Evolutionary conservation across 2,888 invertebrate species (phyloP).

Genomic region (Tipula vernalis): DNA sequence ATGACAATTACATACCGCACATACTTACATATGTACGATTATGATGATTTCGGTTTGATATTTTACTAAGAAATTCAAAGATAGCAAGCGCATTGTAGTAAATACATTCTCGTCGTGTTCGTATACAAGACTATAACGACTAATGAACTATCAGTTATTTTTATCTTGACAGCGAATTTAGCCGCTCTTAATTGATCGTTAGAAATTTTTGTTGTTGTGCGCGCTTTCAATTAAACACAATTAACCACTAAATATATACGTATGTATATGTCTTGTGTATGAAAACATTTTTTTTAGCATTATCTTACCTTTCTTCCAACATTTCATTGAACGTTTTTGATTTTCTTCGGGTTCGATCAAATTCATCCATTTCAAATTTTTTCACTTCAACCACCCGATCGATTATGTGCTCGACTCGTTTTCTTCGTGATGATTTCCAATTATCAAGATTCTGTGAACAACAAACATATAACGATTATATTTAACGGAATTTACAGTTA

Average conservation of each 20-base stretch:
- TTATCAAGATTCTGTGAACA: slow-evolving; percentile 70
- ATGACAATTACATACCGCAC: not conserved
- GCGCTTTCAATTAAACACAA: not conserved
- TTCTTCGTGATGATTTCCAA: slow-evolving; percentile 87
- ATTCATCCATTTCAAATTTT: slow-evolving; percentile 68
- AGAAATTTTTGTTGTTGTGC: not conserved
- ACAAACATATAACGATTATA: slow-evolving; percentile 10
- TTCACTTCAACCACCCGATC: slow-evolving; percentile 83
- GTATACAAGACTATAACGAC: not conserved
- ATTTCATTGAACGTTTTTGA: slow-evolving; percentile 92
- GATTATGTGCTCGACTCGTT: slow-evolving; percentile 82
- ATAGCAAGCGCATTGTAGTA: not conserved
- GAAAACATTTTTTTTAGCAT: not conserved
- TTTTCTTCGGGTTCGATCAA: slow-evolving; percentile 57
- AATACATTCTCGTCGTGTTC: not conserved
- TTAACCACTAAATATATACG: not conserved
- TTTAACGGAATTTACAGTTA: not conserved
- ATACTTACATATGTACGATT: not conserved
- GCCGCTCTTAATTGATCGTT: not conserved
- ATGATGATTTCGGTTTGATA: not conserved
- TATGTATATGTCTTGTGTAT: not conserved
- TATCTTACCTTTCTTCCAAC: slow-evolving; percentile 68
- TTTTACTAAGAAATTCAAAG: not conserved
- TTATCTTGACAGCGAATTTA: not conserved
- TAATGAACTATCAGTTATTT: not conserved